Percentiles rank a stretch among this genome's conserved stretches.
phyloP scores from a whole-genome alignment of 2,888 invertebrate genomes.

The Pharmacophagus antenor region DNA sequence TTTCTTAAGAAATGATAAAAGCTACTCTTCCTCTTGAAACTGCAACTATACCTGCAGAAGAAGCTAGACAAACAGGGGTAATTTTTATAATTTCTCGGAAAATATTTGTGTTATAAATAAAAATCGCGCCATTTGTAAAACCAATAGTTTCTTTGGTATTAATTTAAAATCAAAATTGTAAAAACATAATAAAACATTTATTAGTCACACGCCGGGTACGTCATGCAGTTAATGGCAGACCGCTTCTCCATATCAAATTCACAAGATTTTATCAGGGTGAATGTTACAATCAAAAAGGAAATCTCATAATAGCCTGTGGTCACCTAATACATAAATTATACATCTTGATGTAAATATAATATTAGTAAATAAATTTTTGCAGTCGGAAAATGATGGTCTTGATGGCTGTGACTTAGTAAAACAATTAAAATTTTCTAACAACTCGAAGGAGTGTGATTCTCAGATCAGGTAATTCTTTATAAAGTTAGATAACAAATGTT shows the following conservation, averaged over 20 bases:
- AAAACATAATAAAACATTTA: no score
- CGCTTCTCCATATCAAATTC: no score
- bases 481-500: no score
- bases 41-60: conserved; percentile 61
- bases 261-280: no score
- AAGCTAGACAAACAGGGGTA: conserved; percentile 56
- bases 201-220: no score
- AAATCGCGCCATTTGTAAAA: background rate
- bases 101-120: background rate
- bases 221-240: no score
- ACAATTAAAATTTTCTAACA: conserved; percentile 11
- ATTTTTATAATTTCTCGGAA: background rate
- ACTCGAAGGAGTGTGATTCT: conserved; percentile 5
- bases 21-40: conserved; percentile 55
- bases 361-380: background rate
- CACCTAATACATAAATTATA: no score
- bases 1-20: conserved; percentile 43
- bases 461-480: conserved; percentile 27
- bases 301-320: no score
- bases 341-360: background rate
- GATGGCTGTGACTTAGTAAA: background rate
- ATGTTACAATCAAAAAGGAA: background rate
- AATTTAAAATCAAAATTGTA: background rate
- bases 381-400: background rate
- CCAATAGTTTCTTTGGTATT: background rate